Base-by-base conservation (phyloP, 2,888 invertebrate genomes). In the Latrodectus elegans region DNA sequence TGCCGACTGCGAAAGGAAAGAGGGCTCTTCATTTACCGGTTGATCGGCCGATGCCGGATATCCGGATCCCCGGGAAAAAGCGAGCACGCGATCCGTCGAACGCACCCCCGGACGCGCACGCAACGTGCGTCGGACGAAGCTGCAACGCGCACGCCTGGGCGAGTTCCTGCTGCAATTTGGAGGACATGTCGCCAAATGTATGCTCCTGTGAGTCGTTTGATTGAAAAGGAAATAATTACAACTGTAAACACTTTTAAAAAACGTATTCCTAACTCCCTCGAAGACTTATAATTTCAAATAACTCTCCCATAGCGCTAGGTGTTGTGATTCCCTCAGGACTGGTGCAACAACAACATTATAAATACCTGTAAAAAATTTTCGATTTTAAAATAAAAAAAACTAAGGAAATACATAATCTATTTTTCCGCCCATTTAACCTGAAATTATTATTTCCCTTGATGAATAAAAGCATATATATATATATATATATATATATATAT, bases 1-100 rank as follows among this genome's bases (percentile, higher is more conserved):
- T 68, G 12, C 77, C 70, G 79, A 79, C 70, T 55, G 81, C n/a
- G 67, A 68, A 68, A 68, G 22, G 65, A 65, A 49, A 72, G 67
- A 67, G 84, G 84, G 72, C 60, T 76, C 77, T 84, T 84, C 84
- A 84, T 84, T 84, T 84, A 64, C 84, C 84, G 84, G 84, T 77
- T 77, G 84, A 84, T 77, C 76, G 84, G 60, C 70, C 67, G 55
- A 52, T 68, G 64, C 84, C 84, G 84, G 84, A 84, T 84, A n/a
- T 84, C 84, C 84, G 84, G 84, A 70, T 51, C 55, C 60, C 60
- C 17, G 71, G 77, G 76, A 77, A 77, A 77, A 84, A 84, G 84
- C 76, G 52, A 17, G 77, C 83, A 75, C 82, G 82, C 82, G 80
- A 80, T 77, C 68, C 68, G 68, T 52, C 17, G 76, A n/a, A 74